Evolutionary conservation across 2,888 invertebrate species (phyloP), one percentile per base, ranked within the genome.

Genomic region (Shargacucullia verbasci): DNA sequence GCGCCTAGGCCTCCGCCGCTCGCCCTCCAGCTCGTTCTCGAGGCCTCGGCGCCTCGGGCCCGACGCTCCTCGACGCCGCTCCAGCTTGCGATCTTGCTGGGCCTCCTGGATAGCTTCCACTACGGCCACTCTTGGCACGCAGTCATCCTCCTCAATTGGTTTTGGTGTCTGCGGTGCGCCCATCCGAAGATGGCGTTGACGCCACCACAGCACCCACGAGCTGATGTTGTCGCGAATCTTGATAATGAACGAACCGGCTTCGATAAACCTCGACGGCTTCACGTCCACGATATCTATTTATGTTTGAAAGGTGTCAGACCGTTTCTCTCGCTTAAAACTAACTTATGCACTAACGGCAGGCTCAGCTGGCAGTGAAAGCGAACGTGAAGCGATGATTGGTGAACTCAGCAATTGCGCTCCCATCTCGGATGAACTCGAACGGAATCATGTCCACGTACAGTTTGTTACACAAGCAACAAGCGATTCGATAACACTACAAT

Each of bases 181-280:
- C 90, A 91, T 91, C 90, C 91, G 88, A 88, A 91, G 89, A 91
- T 88, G 92, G 82, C 90, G 88, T 82, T 89, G 87, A 87, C 92
- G 92, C 92, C 92, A 91, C 93, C 93, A 91, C 92, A 92, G 88
- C 80, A 92, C 91, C 93, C 93, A 93, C 88, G 89, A 90, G 73
- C 88, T 90, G 85, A 92, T 86, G 80, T 90, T 91, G 79, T 92
- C 92, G 81, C 93, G 93, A 93, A 93, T 93, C 82, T 91, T 92
- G 93, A 76, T 74, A 73, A 80, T 68, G 77, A 83, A 62, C 73
- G 75, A 80, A 76, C 70, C 82, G 75, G 55, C 63, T 69, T 67
- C 58, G 58, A 53, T 56, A 66, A 76, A 73, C 61, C 71, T 61
- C 75, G 72, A 73, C 80, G 72, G 70, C 71, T 65, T 76, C 75